phyloP scores from a whole-genome alignment of 2,113 vertebrate species.

The Electrona antarctica region DNA sequence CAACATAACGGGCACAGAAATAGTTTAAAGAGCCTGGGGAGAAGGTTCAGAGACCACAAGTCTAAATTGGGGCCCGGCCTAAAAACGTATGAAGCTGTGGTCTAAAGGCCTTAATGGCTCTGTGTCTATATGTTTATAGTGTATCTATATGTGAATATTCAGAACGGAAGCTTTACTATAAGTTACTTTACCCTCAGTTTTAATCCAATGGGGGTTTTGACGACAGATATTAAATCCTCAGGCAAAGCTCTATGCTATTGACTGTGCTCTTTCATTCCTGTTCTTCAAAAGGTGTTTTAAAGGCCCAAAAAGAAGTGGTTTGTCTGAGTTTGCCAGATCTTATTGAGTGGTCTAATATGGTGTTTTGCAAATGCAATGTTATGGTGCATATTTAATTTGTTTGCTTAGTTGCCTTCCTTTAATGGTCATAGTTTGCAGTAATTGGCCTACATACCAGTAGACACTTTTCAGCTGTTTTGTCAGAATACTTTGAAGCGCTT shows the following conservation, averaged over 20 bases:
- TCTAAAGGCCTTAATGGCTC: neutral
- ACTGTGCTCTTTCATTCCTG: neutral
- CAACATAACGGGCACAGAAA: neutral
- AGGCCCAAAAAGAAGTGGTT: no score
- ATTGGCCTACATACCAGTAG: no score
- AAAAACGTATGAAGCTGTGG: neutral
- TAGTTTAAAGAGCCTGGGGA: neutral
- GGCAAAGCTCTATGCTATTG: neutral
- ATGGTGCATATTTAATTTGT: neutral
- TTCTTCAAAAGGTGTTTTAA: neutral
- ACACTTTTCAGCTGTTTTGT: no score
- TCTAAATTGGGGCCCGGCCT: neutral
- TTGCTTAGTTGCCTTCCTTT: no score
- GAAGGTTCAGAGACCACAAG: neutral
- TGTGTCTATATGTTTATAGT: slow-evolving; percentile 54
- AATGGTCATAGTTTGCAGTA: no score
- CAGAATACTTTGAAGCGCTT: no score
- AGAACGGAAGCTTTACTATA: neutral
- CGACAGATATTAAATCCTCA: neutral
- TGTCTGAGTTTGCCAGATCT: no score
- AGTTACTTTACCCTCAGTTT: neutral
- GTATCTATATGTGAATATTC: slow-evolving; percentile 65
- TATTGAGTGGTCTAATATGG: neutral
- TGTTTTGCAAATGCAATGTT: neutral
- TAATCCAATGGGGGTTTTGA: neutral